Evolutionary conservation across 1,140 invertebrate species (phyloP), one percentile per base, ranked within the genome.

Genomic region (Babylonia areolata): DNA sequence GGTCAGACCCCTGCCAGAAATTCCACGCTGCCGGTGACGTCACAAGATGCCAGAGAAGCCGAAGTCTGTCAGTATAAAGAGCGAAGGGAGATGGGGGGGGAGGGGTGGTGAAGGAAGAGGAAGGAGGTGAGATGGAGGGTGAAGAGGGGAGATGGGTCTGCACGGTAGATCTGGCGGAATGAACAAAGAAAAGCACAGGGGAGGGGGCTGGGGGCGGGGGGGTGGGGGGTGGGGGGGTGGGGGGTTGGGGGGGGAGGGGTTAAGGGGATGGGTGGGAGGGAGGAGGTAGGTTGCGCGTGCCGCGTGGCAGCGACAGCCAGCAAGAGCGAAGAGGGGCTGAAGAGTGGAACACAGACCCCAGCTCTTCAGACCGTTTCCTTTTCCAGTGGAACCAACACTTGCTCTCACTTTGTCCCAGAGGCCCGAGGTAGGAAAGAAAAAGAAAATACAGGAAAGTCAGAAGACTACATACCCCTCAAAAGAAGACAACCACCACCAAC

Each of bases 331-430:
- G 42, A 17, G 31, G 78, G 6, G 31, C 23, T 31, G 23, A 54
- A 80, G 78, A n/a, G 78, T 5, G n/a, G 17, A 3, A n/a, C 33
- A 37, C 17, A 6, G 31, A 42, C 40, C 42, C 69, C 6, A 23
- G 23, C 28, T 28, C 31, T n/a, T 39, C 77, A 85, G 84, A 85
- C 84, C 84, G 51, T 79, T 81, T 79, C 58, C 80, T 86, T 86
- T 86, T 86, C 64, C 79, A 86, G 85, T 87, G 77, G 78, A 46
- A 77, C 77, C n/a, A 54, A 51, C 81, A 79, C 86, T 81, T 79
- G 86, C 37, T 80, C 31, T 23, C n/a, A 79, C 73, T 87, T 84
- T 83, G 82, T 73, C 69, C 82, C 82, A n/a, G 31, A 31, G 23
- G 78, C 20, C 58, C 58, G 58, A 64, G 58, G 58, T 64, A 64